Evolutionary conservation across 1,140 invertebrate species (phyloP).

Genomic region (Babylonia areolata): DNA sequence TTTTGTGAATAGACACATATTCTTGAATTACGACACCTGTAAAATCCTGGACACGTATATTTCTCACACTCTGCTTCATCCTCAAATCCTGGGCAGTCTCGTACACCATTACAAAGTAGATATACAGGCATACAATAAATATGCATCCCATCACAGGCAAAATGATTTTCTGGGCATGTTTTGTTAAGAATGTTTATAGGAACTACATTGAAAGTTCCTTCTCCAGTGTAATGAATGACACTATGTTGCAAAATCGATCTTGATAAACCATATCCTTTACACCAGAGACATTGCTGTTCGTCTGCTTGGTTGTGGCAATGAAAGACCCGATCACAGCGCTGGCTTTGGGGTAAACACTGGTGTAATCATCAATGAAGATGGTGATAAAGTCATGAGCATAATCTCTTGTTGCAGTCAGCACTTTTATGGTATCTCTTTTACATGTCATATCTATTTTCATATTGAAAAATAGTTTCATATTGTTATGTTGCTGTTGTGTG

Average conservation of each 20-base stretch:
- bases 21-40: slow-evolving; percentile 11
- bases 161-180: background rate
- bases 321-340: background rate
- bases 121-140: background rate
- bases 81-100: slow-evolving; percentile 6
- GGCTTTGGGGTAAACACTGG: background rate
- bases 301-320: background rate
- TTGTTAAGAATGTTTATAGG: background rate
- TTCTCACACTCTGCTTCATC: background rate
- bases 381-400: too few relatives aligned
- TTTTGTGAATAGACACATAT: slow-evolving; percentile 23
- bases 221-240: background rate
- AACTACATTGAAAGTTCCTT: background rate
- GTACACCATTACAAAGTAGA: slow-evolving; percentile 14
- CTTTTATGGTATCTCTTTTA: too few relatives aligned
- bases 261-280: too few relatives aligned
- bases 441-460: too few relatives aligned
- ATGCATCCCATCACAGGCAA: background rate
- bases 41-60: slow-evolving; percentile 40
- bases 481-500: too few relatives aligned
- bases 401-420: too few relatives aligned
- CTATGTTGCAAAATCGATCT: too few relatives aligned
- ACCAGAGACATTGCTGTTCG: background rate
- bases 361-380: too few relatives aligned
- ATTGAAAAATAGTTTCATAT: too few relatives aligned